Evolutionary conservation across 2,113 vertebrate genomes (phyloP).

Genomic region (Tangachromis dhanisi): DNA sequence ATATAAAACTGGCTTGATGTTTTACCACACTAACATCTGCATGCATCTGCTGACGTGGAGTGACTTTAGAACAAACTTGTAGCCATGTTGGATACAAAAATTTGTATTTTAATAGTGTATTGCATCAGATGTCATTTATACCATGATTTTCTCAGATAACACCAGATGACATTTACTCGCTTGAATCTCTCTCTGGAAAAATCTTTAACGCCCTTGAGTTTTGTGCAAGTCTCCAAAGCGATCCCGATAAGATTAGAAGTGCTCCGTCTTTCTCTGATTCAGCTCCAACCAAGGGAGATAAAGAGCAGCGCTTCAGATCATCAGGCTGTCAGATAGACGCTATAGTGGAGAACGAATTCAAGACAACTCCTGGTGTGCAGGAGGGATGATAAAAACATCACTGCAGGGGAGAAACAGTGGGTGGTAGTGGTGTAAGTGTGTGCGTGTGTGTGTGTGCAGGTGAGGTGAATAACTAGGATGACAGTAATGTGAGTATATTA

Average conservation of each 20-base stretch:
- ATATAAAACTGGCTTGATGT: slow-evolving; percentile 7
- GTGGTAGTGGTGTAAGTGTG: not conserved
- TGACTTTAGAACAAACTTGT: not conserved
- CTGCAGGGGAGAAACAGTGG: slow-evolving; percentile 28
- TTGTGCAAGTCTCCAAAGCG: not conserved
- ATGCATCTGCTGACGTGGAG: not conserved
- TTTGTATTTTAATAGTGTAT: not conserved
- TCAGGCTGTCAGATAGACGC: slow-evolving; percentile 33
- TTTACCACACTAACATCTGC: not conserved
- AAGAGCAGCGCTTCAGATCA: slow-evolving; percentile 37
- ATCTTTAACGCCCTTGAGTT: slow-evolving; percentile 14
- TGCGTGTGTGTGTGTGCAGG: not conserved
- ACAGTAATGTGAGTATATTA: slow-evolving; percentile 16
- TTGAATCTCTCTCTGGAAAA: not conserved
- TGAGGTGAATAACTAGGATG: slow-evolving; percentile 8
- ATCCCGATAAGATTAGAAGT: slow-evolving; percentile 18
- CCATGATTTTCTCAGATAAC: not conserved
- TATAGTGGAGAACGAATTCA: slow-evolving; percentile 14
- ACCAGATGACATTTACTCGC: not conserved
- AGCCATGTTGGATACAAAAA: not conserved
- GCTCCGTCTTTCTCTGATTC: slow-evolving; percentile 18
- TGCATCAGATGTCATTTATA: not conserved
- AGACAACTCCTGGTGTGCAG: slow-evolving; percentile 43
- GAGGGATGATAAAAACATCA: slow-evolving; percentile 40
- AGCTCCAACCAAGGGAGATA: slow-evolving; percentile 33